Base-by-base conservation (phyloP, 2,888 invertebrate genomes). In the Seladonia tumulorum region DNA sequence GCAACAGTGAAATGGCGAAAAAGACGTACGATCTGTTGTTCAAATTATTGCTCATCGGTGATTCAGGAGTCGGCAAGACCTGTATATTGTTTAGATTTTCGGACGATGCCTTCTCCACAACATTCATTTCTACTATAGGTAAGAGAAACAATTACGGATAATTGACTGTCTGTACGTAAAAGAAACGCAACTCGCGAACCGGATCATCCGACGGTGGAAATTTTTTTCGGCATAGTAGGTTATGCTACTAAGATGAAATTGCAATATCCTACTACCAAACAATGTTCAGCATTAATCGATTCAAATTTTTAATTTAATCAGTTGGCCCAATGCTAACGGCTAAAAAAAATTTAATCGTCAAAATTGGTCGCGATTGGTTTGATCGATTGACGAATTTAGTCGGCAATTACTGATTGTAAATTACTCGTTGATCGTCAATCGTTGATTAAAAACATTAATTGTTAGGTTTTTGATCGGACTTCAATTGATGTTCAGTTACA, bases 61-160 rank as follows among this genome's bases (percentile, higher is more conserved):
- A 99, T 95, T 98, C 98, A 77, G 98, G 98, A 91, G 99, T 99
- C 91, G 99, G 99, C 92, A 99, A 99, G 96, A 99, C 99, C 79
- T 98, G 98, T 95, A 98, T 99, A 95, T 96, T 99, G 92, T 99
- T 98, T 95, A 97, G 99, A 95, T 99, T 99, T 96, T 98, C 98
- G 90, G 99, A 99, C 95, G 98, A 99, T 96, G 98, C 98, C 92
- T 99, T 98, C 95, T 98, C 98, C 91, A 98, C 98, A 82, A 98
- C 98, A 90, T 99, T 99, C 96, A 99, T 99, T 95, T 99, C 98
- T 89, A 99, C 98, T 91, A 99, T 99, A 96, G 99, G 98, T 98
- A 96, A 96, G 97, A 94, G 87, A 92, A 88, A 85, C 49, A 42
- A 22, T 68, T 18, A 68, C n/a, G 53, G 14, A 63, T 60, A 25